Evolutionary conservation across 2,113 vertebrate genomes (phyloP).

Genomic region (Oncorhynchus nerka): DNA sequence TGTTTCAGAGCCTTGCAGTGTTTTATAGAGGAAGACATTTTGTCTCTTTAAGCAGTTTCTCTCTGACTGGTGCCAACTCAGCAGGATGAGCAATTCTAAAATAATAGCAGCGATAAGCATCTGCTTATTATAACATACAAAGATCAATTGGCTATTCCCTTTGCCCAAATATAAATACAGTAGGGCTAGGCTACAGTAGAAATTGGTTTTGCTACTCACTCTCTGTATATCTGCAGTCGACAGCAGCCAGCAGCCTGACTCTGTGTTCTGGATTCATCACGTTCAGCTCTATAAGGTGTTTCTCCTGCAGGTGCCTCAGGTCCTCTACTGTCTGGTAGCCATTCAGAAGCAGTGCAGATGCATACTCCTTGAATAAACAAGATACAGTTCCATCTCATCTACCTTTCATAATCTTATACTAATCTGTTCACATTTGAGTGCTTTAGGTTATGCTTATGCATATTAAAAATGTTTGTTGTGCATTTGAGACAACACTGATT

Average conservation of each 20-base stretch:
- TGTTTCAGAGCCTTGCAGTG: background rate
- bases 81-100: background rate
- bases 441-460: background rate
- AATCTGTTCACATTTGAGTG: background rate
- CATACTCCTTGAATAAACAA: slow-evolving; percentile 78
- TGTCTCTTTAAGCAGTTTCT: slow-evolving; percentile 56
- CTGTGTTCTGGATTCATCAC: slow-evolving; percentile 87
- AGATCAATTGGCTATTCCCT: background rate
- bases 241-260: slow-evolving; percentile 80
- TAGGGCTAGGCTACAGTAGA: background rate
- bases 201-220: slow-evolving; percentile 73
- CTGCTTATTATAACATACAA: background rate
- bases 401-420: background rate
- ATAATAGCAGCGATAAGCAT: slow-evolving; percentile 45
- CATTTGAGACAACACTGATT: background rate
- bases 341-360: slow-evolving; percentile 87
- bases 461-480: no score
- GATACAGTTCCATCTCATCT: background rate
- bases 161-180: background rate
- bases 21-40: slow-evolving; percentile 47
- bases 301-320: slow-evolving; percentile 87
- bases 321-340: slow-evolving; percentile 95
- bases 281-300: slow-evolving; percentile 91
- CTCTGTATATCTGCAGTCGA: slow-evolving; percentile 81
- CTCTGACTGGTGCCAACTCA: slow-evolving; percentile 37